Evolutionary conservation across 2,113 vertebrate species (phyloP).

Genomic region (Halcyon senegalensis): DNA sequence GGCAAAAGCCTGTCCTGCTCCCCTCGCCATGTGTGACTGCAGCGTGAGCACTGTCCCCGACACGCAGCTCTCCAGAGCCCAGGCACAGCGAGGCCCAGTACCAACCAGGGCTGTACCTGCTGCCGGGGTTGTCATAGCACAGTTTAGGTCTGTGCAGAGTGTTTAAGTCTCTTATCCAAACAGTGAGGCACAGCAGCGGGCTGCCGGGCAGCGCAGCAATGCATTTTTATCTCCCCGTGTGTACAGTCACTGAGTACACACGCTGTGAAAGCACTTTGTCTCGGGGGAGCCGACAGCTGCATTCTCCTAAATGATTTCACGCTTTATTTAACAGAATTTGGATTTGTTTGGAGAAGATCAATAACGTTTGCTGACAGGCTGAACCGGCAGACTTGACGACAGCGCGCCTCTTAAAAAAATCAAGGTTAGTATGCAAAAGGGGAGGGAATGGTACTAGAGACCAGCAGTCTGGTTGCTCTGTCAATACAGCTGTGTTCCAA

Average conservation of each 20-base stretch:
- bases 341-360: slow-evolving; percentile 36
- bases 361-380: background rate
- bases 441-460: background rate
- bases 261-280: background rate
- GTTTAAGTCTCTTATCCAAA: background rate
- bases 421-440: background rate
- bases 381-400: background rate
- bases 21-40: rapidly evolving
- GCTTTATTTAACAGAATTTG: slow-evolving; percentile 24
- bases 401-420: background rate
- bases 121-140: background rate
- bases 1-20: background rate
- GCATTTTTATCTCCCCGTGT: background rate
- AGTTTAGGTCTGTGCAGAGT: background rate
- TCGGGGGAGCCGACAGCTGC: background rate
- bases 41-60: background rate
- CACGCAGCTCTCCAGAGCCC: rapidly evolving
- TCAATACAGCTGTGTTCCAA: background rate
- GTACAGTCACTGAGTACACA: slow-evolving; percentile 26
- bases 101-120: rapidly evolving
- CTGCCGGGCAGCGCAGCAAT: background rate
- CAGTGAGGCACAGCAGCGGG: background rate
- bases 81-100: background rate
- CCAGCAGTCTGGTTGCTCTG: background rate
- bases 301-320: background rate